Evolutionary conservation across 2,888 invertebrate species (phyloP).

Genomic region (Pycnomerus fuliginosus): DNA sequence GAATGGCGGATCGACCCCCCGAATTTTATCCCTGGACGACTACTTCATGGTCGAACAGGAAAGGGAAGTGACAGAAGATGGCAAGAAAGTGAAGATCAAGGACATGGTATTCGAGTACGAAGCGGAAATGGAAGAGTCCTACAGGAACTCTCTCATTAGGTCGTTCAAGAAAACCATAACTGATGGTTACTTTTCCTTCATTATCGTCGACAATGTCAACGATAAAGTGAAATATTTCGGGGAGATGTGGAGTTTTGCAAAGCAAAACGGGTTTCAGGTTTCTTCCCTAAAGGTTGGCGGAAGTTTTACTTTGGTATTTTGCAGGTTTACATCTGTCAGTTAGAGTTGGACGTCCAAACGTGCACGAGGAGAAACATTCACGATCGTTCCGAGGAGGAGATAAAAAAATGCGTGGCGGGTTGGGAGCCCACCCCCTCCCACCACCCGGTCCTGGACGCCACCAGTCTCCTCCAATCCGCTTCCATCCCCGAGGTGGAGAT

Average conservation of each 20-base stretch:
- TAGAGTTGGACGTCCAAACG: slow-evolving; percentile 75
- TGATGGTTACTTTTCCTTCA: slow-evolving; percentile 88
- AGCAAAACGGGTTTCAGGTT: slow-evolving; percentile 83
- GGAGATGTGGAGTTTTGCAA: slow-evolving; percentile 85
- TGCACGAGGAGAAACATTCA: slow-evolving; percentile 87
- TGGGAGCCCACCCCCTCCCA: slow-evolving; percentile 82
- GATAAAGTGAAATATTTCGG: slow-evolving; percentile 78
- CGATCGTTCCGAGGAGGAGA: slow-evolving; percentile 74
- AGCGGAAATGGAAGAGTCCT: slow-evolving; percentile 76
- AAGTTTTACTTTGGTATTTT: slow-evolving; percentile 5
- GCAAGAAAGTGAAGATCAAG: slow-evolving; percentile 68
- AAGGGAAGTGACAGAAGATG: slow-evolving; percentile 68
- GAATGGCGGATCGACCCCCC: slow-evolving; percentile 83
- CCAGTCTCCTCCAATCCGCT: slow-evolving; percentile 79
- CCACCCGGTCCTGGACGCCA: slow-evolving; percentile 79
- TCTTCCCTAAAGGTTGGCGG: no score
- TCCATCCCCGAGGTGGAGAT: slow-evolving; percentile 83
- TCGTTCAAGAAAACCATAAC: slow-evolving; percentile 88
- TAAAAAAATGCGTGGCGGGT: slow-evolving; percentile 67
- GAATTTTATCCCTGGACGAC: slow-evolving; percentile 92
- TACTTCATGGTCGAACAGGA: slow-evolving; percentile 91
- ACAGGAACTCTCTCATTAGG: slow-evolving; percentile 78
- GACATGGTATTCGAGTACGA: slow-evolving; percentile 90
- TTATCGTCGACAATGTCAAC: slow-evolving; percentile 91
- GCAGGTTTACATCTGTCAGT: slow-evolving; percentile 87